These are phyloP conservation scores for Drosophila formosana DNA, from an alignment of 2,888 invertebrate species.

Conservation along the genomic window DNA sequence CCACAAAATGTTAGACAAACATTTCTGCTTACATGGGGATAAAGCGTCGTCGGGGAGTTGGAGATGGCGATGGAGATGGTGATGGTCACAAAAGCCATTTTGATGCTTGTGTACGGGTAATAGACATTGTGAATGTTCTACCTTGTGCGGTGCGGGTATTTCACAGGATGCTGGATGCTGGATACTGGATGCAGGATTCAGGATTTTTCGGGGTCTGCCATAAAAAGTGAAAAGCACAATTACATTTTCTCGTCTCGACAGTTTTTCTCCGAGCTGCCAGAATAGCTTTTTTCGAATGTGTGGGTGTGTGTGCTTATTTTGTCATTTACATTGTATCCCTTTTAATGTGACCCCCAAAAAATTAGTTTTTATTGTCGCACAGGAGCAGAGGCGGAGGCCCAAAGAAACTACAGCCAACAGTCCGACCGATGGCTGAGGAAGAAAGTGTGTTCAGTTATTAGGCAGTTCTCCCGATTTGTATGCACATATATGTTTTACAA, in stretches of 20 bases:
- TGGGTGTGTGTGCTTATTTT: slow-evolving; percentile 57
- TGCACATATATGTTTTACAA: slow-evolving; percentile 26
- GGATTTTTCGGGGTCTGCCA: slow-evolving; percentile 35
- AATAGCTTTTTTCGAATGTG: slow-evolving; percentile 2
- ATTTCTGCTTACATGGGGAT: slow-evolving; percentile 50
- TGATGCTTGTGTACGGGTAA: slow-evolving; percentile 48
- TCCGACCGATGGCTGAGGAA: background rate
- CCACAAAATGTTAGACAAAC: slow-evolving; percentile 78
- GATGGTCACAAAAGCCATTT: slow-evolving; percentile 54
- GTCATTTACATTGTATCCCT: slow-evolving; percentile 62
- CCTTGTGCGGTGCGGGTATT: slow-evolving; percentile 36
- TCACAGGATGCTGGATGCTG: background rate
- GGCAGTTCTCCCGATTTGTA: slow-evolving; percentile 60
- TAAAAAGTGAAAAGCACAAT: slow-evolving; percentile 72
- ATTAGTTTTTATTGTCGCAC: slow-evolving; percentile 71
- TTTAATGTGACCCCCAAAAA: slow-evolving; percentile 69
- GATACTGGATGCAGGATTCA: background rate
- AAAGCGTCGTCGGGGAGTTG: background rate
- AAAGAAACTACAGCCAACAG: background rate
- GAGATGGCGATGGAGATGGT: background rate
- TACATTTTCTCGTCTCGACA: slow-evolving; percentile 65
- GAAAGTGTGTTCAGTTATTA: slow-evolving; percentile 54
- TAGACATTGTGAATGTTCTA: slow-evolving; percentile 48
- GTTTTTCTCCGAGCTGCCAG: slow-evolving; percentile 38
- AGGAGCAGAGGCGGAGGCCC: background rate